These are phyloP conservation scores for Dicrostonyx torquatus DNA, from an alignment of 2,797 vertebrate genomes.

Conservation along the genomic window DNA sequence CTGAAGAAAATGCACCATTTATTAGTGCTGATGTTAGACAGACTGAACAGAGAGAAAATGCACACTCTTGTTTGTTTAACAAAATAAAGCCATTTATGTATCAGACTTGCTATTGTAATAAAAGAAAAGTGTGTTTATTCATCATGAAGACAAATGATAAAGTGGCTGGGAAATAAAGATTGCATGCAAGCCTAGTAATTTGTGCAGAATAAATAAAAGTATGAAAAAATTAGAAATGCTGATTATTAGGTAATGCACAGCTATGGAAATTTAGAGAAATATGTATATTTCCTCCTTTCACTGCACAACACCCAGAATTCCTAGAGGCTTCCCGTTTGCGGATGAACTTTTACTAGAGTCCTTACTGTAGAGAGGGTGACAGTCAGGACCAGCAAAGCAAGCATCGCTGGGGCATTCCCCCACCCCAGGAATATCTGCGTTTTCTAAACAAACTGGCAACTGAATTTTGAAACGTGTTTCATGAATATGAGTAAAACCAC, in stretches of 20 bases:
- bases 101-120: not conserved
- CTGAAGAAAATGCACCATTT: not conserved
- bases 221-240: not conserved
- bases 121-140: not conserved
- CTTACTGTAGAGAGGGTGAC: not conserved
- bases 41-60: not conserved
- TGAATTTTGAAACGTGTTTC: not conserved
- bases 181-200: not conserved
- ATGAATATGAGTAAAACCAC: not conserved
- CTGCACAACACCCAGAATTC: not conserved
- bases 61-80: not conserved
- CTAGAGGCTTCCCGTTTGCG: not conserved
- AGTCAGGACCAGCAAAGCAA: not conserved
- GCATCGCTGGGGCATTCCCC: accelerated
- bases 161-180: not conserved
- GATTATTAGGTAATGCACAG: not conserved
- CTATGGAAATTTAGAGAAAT: not conserved
- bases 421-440: not conserved
- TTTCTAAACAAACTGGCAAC: not conserved
- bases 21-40: not conserved
- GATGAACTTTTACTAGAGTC: not conserved
- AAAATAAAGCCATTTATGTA: not conserved
- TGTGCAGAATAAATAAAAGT: not conserved
- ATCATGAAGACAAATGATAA: not conserved
- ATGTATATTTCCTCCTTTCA: not conserved